Evolutionary conservation across 2,888 invertebrate species (phyloP), one percentile per base, ranked within the genome.

Genomic region (Napeogenes sylphis): DNA sequence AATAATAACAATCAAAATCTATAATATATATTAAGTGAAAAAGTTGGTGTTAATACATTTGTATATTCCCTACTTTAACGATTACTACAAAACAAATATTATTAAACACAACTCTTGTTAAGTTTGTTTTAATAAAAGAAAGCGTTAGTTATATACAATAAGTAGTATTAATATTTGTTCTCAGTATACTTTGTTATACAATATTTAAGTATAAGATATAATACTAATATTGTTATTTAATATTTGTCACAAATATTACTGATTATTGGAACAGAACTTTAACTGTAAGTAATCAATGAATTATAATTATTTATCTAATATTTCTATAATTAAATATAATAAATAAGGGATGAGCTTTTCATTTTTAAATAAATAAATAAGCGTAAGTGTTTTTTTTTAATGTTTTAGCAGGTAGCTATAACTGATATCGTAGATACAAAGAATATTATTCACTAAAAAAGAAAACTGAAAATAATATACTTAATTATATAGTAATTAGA

Each of bases 151-250:
- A 14, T 51, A 51, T 51, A 30, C 30, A 10, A 51, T 51, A 51
- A 51, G 6, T 30, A 51, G n/a, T 21, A 51, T 30, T 47, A 51
- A 51, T 51, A 51, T 51, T 51, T 51, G 30, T 51, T 30, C 42
- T 12, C 21, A 12, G 51, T 51, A 51, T 30, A 51, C 51, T 51
- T 51, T 51, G 51, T 51, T 51, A 14, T 47, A 21, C 21, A 47
- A 51, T 51, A 51, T 51, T 51, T 51, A 51, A 51, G 51, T 51
- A 8, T 51, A 51, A 47, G 47, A 47, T 47, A 51, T 30, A 51
- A 51, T 51, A 51, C 51, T 51, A 51, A 51, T 51, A 51, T 47
- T 47, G 4, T 47, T 47, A 21, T 51, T 30, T 30, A 51, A 51
- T 51, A 51, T 51, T 51, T 51, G 51, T 30, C 6, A 51, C 51